Base-by-base conservation (phyloP, 2,797 vertebrate species). In the Tangara arthus region DNA sequence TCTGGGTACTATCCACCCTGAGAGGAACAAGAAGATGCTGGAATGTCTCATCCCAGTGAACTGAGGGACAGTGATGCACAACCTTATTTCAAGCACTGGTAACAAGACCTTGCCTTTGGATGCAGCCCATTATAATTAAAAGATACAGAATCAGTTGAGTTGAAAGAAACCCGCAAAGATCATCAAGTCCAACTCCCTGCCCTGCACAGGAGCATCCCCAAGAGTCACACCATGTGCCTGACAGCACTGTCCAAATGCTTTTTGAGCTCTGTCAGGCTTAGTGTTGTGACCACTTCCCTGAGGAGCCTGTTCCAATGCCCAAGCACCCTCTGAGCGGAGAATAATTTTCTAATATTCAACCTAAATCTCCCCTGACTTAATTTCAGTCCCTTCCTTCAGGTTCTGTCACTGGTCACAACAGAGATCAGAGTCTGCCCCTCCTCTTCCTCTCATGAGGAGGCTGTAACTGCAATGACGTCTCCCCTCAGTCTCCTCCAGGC, bases 161-260 rank as follows among this genome's bases (percentile, higher is more conserved):
- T 61, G 41, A 24, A 41, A 61, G 26, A 1, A 11, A 55, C 11
- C 14, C 41, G 12, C 17, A 18, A 34, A 34, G 41, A 39, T 34
- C 72, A 34, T 8, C 2, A 5, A 26, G 34, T 55, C 8, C 47
- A 69, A 7, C 17, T 69, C 34, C 13, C 1, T 1, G 7, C 30
- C 34, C 56, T 32, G 24, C 30, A 26, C 47, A 61, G 41, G 0
- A 68, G 7, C 9, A 47, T 34, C 13, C 28, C 28, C 47, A 53
- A 4, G 19, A 47, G 17, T 39, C 34, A 39, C 24, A 60, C 28
- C 20, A 1, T 3, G 24, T 1, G 2, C 34, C 20, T 0, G 0
- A 22, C 34, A 32, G 17, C 0, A 0, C 0, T 63, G 21, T 47
- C 4, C 21, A 47, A 61, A 47, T 0, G 0, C 14, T 47, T 18